Conservation (phyloP, 2,797 vertebrate species). For the Schizopygopsis pylzovi region DNA sequence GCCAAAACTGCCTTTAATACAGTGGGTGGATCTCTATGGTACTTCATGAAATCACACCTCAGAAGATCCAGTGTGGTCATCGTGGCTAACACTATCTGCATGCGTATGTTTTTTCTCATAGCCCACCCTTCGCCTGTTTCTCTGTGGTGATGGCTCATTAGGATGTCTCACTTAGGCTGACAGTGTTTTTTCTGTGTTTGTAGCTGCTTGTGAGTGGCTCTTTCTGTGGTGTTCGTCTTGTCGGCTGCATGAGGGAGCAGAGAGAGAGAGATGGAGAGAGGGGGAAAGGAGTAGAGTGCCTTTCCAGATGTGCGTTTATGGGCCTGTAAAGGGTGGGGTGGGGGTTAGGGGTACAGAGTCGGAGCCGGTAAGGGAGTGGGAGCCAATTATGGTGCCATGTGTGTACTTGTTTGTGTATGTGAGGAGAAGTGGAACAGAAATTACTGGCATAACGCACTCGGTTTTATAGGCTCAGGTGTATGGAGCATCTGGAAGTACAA, state of each 20-base stretch:
- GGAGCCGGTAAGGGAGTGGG: conserved; percentile 63
- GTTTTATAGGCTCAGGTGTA: conserved; percentile 80
- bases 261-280: conserved; percentile 36
- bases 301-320: conserved; percentile 84
- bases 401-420: conserved; percentile 41
- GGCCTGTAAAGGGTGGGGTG: conserved; percentile 69
- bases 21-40: conserved; percentile 36
- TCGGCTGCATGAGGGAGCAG: conserved; percentile 56
- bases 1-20: conserved; percentile 49
- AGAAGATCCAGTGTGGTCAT: conserved; percentile 63
- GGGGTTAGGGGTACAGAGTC: conserved; percentile 69
- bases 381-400: conserved; percentile 58
- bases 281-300: conserved; percentile 66
- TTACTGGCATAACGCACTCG: conserved; percentile 72
- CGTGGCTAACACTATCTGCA: conserved; percentile 41
- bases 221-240: conserved; percentile 67
- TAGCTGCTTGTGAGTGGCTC: conserved; percentile 74
- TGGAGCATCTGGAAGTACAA: conserved; percentile 65
- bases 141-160: conserved; percentile 66
- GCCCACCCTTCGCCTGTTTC: conserved; percentile 19
- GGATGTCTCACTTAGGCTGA: conserved; percentile 75
- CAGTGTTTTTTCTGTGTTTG: conserved; percentile 77
- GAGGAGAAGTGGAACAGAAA: conserved; percentile 63
- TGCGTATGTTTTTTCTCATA: conserved; percentile 48
- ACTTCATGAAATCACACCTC: conserved; percentile 51